These are phyloP conservation scores for Rhagologus leucostigma DNA, from an alignment of 2,113 vertebrate species.

Conservation along the genomic window DNA sequence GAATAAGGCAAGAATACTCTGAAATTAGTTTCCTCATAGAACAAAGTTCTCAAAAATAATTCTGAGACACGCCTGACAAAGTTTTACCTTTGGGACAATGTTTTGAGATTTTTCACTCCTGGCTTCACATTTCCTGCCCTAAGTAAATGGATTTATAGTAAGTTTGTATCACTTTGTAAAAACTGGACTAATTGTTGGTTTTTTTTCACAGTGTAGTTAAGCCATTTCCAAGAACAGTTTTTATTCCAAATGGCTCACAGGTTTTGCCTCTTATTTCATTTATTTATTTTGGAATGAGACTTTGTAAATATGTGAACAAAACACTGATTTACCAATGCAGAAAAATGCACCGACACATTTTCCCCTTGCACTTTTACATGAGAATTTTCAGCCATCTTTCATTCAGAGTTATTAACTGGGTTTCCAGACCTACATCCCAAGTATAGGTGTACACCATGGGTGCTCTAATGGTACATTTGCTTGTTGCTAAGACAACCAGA, in stretches of 20 bases:
- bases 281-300: background rate
- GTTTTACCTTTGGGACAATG: background rate
- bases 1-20: background rate
- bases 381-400: background rate
- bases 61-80: background rate
- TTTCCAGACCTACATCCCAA: background rate
- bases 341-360: background rate
- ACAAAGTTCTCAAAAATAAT: background rate
- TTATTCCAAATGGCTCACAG: background rate
- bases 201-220: background rate
- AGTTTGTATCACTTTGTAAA: background rate
- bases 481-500: background rate
- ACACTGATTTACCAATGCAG: background rate
- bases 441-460: background rate
- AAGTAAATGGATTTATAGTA: background rate
- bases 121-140: background rate
- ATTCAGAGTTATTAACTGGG: background rate
- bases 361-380: background rate
- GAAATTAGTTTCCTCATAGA: background rate
- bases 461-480: background rate
- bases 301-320: background rate
- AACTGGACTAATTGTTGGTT: rapidly evolving
- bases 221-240: background rate
- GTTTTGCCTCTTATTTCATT: background rate
- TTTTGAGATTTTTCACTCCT: background rate